Base-by-base conservation (phyloP, 2,888 invertebrate species). In the Macrophya annulata region DNA sequence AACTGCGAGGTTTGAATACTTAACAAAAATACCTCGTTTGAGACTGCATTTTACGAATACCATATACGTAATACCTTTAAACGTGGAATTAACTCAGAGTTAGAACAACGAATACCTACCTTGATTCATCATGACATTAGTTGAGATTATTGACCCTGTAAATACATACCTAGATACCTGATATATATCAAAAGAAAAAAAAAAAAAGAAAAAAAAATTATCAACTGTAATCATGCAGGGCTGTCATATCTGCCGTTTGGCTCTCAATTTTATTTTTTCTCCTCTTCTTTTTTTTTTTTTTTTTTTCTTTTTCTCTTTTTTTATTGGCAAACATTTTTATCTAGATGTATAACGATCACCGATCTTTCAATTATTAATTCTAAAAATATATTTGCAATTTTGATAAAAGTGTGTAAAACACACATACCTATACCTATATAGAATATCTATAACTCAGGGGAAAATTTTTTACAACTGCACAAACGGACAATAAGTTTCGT, bases 1-100 rank as follows among this genome's bases (percentile, higher is more conserved):
- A 79, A 59, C 40, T n/a, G 40, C 79, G 79, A 79, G 62, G 59
- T 59, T 59, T 79, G 79, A 79, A 79, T 79, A 62, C 79, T 79
- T 48, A 21, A 79, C 62, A 62, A 79, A 62, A 79, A 62, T 79
- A 21, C 40, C 79, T 59, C 79, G 79, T 79, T 62, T 79, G 21
- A 55, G n/a, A 40, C 5, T 79, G 62, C 59, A 79, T 79, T 79
- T 79, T 62, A 21, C 79, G 62, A 21, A 79, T 79, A 31, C 62
- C 79, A 59, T 62, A 59, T 21, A 10, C 40, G 62, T 17, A 43
- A 15, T 10, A 74, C 45, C 5, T n/a, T n/a, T 37, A 25, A 45
- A 45, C 31, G 15, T 5, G 31, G 17, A 15, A 9, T 25, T 31
- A 51, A 48, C 37, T 37, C 17, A 37, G n/a, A 21, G 17, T 1